Evolutionary conservation across 2,113 vertebrate genomes (phyloP), one percentile per base, ranked within the genome.

Genomic region (Microtus montanus): DNA sequence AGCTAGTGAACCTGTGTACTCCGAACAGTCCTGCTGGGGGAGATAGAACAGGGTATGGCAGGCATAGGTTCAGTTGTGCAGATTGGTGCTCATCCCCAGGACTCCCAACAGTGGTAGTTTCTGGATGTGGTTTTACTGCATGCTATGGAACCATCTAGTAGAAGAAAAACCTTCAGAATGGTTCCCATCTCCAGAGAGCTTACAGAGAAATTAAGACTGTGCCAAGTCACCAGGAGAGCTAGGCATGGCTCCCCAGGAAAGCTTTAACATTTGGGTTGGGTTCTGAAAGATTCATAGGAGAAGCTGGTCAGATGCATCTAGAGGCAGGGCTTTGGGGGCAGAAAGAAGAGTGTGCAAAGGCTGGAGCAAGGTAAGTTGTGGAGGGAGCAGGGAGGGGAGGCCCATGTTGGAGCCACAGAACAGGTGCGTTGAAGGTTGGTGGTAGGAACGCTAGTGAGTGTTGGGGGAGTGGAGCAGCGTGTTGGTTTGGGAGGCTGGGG

Each of bases 81-180:
- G 38, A 4, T n/a, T 28, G 12, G 6, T 26, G 54, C 68, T 87
- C 77, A 13, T 93, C 33, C 70, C 87, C 80, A 66, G 54, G 86
- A 38, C 74, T 91, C 70, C 70, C 38, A 17, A 49, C 87, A 41
- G 35, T 44, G 74, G 68, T 1, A 5, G 73, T 54, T 94, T 97
- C 89, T 7, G 90, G 52, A n/a, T 17, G 0, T 30, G 26, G 75
- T 64, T 61, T 91, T 80, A 38, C 33, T 41, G 30, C 28, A 1
- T 26, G 68, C 64, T 7, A 0, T 19, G 64, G 64, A 87, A 52
- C 14, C 38, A 12, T 71, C 24, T 3, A 8, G 63, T 26, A 26
- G 47, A 49, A 70, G 35, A 41, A 74, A 83, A 74, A 28, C 49
- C 47, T 0, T 30, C 73, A 15, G 52, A 63, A 30, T 3, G 1